Conservation (phyloP, 1,140 invertebrate species). For the Pogonomyrmex barbatus region DNA sequence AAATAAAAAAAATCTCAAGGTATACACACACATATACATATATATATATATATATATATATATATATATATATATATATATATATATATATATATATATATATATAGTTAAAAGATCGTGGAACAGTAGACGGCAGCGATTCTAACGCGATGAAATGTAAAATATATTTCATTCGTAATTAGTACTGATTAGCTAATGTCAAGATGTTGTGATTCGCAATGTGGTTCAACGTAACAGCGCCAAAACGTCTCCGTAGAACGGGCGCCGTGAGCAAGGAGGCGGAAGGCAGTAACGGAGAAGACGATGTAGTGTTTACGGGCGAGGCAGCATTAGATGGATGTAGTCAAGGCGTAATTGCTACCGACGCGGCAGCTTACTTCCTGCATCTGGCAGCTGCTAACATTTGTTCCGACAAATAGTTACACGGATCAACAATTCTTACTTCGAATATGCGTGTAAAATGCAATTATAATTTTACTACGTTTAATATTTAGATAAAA, state of each 20-base stretch:
- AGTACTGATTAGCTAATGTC: slow-evolving; percentile 26
- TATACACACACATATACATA: not conserved
- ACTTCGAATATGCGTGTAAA: slow-evolving; percentile 12
- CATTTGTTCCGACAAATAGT: slow-evolving; percentile 31
- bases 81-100: not conserved
- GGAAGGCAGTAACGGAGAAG: slow-evolving; percentile 67
- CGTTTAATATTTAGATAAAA: too few species aligned
- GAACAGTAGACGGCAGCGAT: not conserved
- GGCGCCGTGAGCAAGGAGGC: slow-evolving; percentile 64
- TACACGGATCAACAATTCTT: slow-evolving; percentile 13
- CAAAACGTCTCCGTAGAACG: slow-evolving; percentile 67
- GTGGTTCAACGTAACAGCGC: slow-evolving; percentile 60
- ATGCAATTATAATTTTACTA: not conserved
- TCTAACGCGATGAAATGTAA: not conserved
- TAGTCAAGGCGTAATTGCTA: slow-evolving; percentile 80
- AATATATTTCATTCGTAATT: not conserved
- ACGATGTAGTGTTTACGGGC: slow-evolving; percentile 81
- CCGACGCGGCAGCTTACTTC: slow-evolving; percentile 70
- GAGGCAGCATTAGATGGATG: slow-evolving; percentile 78
- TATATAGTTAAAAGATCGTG: not conserved
- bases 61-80: not conserved
- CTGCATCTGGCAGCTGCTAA: slow-evolving; percentile 69
- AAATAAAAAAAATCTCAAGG: not conserved
- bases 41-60: not conserved
- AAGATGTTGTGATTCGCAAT: slow-evolving; percentile 61